Evolutionary conservation across 2,797 vertebrate species (phyloP), one percentile per base, ranked within the genome.

Genomic region (Sebastes kiyomatsui): DNA sequence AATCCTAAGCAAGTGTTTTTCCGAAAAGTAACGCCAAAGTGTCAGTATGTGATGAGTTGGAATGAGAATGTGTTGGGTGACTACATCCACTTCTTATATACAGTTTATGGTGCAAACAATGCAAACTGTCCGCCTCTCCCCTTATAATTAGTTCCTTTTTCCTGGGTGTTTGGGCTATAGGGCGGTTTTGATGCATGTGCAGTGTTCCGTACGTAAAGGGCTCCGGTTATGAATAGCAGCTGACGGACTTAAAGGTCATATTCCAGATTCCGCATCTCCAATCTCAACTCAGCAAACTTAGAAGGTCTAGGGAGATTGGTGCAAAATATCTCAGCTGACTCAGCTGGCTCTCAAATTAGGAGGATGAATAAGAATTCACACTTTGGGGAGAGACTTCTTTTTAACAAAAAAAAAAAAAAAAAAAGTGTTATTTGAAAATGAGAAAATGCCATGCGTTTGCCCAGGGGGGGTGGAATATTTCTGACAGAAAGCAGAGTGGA

Each of bases 401-500:
- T 64, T 49, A 49, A 49, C 18, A 49, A 49, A 49, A 49, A 49
- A 49, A 42, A 20, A 16, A 20, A 16, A 49, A 49, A 52, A 52
- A 22, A 54, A 54, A 54, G n/a, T 75, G 46, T 81, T 80, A 86
- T 84, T 88, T 89, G 72, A 90, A 91, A 91, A 90, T 89, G 80
- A 89, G 81, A 87, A 89, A 92, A 88, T 78, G 87, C 72, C 54
- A 72, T 62, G 84, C 30, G 14, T 81, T 85, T 80, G 68, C 83
- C 90, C 83, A 30, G 75, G 87, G 87, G 86, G 87, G 88, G 32
- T 61, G 62, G 76, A 88, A 88, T 92, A 80, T 87, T 87, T 91
- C 72, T 83, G 82, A 82, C 77, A 73, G 80, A 88, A 77, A 75
- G 77, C 75, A 78, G 73, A 83, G 79, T 65, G 68, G 67, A 85